Percentiles rank a stretch among this genome's conserved stretches.
These are phyloP conservation scores for Megaceryle alcyon DNA, from an alignment of 2,797 vertebrate species.

Conservation along the genomic window DNA sequence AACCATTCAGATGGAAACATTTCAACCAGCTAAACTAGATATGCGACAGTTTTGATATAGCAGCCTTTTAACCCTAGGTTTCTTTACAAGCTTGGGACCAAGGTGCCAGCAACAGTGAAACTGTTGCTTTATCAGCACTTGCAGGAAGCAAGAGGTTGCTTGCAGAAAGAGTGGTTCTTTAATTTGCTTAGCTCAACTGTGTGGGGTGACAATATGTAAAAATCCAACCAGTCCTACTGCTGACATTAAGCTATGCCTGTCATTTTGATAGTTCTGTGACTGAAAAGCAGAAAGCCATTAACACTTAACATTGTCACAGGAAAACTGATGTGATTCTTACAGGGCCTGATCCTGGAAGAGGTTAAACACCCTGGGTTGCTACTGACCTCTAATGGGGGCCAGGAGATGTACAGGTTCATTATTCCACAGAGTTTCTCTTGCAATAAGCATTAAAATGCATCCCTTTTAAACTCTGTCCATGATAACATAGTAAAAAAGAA, in stretches of 20 bases:
- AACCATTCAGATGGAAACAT: not conserved
- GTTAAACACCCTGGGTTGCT: not conserved
- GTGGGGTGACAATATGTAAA: not conserved
- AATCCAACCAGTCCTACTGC: not conserved
- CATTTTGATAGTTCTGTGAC: conserved; percentile 30
- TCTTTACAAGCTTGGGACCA: not conserved
- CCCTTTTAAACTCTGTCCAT: not conserved
- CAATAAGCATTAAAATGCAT: not conserved
- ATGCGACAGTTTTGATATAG: not conserved
- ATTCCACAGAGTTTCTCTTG: not conserved
- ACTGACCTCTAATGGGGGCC: not conserved
- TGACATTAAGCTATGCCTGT: not conserved
- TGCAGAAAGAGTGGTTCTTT: not conserved
- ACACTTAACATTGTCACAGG: conserved; percentile 38
- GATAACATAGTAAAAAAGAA: not conserved
- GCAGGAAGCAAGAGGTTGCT: not conserved
- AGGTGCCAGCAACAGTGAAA: not conserved
- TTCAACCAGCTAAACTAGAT: not conserved
- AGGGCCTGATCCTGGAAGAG: not conserved
- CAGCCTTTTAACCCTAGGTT: not conserved
- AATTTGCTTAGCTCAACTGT: not conserved
- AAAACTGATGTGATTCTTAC: conserved; percentile 41
- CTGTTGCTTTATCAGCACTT: conserved; percentile 2
- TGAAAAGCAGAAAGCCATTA: conserved; percentile 27
- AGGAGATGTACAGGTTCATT: not conserved